These are phyloP conservation scores for Drosophila rellima DNA, from an alignment of 2,888 invertebrate species.

Conservation along the genomic window DNA sequence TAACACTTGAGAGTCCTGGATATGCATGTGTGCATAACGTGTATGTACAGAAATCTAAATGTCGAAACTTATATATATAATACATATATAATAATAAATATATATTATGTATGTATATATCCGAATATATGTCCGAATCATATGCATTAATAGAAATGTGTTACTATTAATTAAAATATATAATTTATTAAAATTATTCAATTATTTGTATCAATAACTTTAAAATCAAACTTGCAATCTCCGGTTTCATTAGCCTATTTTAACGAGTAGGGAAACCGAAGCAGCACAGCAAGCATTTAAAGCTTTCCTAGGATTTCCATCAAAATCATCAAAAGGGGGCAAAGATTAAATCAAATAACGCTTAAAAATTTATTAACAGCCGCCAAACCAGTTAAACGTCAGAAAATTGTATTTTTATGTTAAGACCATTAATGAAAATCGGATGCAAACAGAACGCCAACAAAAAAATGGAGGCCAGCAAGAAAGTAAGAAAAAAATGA, in stretches of 20 bases:
- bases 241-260: neutral
- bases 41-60: neutral
- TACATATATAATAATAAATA: too few relatives aligned
- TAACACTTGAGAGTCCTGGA: neutral
- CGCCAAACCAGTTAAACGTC: constrained; percentile 70
- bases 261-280: neutral
- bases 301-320: neutral
- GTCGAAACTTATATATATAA: too few relatives aligned
- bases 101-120: too few relatives aligned
- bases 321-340: neutral
- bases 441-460: constrained; percentile 62
- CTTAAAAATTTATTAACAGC: constrained; percentile 71
- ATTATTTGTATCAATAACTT: neutral
- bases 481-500: constrained; percentile 8
- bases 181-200: too few relatives aligned
- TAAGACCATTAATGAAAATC: constrained; percentile 77
- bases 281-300: constrained; percentile 1
- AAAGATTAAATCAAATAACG: constrained; percentile 70
- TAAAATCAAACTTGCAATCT: neutral
- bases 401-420: constrained; percentile 79
- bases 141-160: too few relatives aligned
- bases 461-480: constrained; percentile 14
- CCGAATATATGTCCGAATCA: too few relatives aligned
- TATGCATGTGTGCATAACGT: neutral
- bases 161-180: too few relatives aligned